Percentiles rank a stretch among this genome's conserved stretches.
Conservation (phyloP, 1,140 invertebrate species). For the Pseudomyrmex dendroicus region DNA sequence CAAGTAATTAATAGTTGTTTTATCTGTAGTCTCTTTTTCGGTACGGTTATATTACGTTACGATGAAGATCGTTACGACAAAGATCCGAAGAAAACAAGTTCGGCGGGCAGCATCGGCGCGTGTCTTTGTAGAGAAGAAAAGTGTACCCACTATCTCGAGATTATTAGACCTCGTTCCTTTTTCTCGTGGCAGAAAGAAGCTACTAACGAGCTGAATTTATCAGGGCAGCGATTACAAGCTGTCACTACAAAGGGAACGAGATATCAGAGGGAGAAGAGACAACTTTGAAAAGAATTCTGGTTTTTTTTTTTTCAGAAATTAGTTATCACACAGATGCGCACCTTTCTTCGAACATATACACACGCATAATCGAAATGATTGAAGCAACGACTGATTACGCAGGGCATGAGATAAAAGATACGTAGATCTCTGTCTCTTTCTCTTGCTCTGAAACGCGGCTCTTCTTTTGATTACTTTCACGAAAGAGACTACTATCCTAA, state of each 20-base stretch:
- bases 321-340: neutral
- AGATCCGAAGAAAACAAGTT: too few species aligned
- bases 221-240: constrained; percentile 35
- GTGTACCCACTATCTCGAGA: neutral
- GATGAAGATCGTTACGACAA: neutral
- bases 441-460: neutral
- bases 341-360: neutral
- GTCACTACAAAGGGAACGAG: constrained; percentile 28
- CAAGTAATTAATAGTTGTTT: neutral
- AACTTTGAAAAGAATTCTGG: constrained; percentile 50
- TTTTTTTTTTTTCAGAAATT: neutral
- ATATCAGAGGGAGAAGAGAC: neutral
- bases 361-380: constrained; percentile 23
- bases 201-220: constrained; percentile 68
- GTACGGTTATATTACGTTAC: too few species aligned
- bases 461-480: constrained; percentile 60
- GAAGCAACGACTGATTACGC: constrained; percentile 63
- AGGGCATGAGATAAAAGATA: neutral
- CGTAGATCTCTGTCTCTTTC: neutral
- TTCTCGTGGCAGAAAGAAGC: constrained; percentile 24
- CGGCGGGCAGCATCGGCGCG: too few species aligned
- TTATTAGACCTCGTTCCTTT: constrained; percentile 19
- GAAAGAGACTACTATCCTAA: neutral
- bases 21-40: neutral
- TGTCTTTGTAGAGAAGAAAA: constrained; percentile 40